Evolutionary conservation across 2,888 invertebrate genomes (phyloP), one percentile per base, ranked within the genome.

Genomic region (Ennomos fuscantarius): DNA sequence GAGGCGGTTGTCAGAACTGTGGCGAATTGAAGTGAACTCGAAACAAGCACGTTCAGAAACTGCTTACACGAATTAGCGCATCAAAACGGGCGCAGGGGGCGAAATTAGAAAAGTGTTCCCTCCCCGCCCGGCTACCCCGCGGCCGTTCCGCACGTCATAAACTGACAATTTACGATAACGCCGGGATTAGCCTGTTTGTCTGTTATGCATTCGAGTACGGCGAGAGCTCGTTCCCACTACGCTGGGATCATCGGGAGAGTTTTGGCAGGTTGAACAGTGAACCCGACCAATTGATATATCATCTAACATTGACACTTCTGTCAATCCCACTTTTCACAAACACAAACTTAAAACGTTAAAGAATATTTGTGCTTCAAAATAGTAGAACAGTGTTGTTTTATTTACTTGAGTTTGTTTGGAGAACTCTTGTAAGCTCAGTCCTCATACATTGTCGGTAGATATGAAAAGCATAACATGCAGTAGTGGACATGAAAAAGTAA

Each of bases 121-220:
- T 34, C 74, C 76, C 62, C 44, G 69, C 73, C 69, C 79, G 72
- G 69, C 74, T 62, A 63, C 63, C 73, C 72, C 83, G 76, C 83
- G 79, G 78, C 86, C 92, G 87, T 90, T 92, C 89, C 84, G 91
- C 92, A 93, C 92, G 92, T 93, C 93, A 92, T 93, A 93, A 93
- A 92, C 91, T 92, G 92, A 92, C 92, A 90, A 93, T 93, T 93
- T 93, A 93, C 92, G 93, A 92, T 93, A 92, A 91, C 89, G 86
- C 82, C 82, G 85, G 92, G 92, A 92, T 93, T 92, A 92, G 92
- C 91, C 78, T 88, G 90, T 91, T 89, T 91, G 91, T 89, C 87
- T 90, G 89, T 87, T 86, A 86, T 87, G 89, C 89, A 87, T 87
- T 84, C 85, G 85, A 77, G 77, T 78, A 73, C 70, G 74, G 74